Percentiles rank a stretch among this genome's conserved stretches.
These are phyloP conservation scores for Lepus americanus DNA, from an alignment of 2,113 vertebrate species.

Conservation along the genomic window DNA sequence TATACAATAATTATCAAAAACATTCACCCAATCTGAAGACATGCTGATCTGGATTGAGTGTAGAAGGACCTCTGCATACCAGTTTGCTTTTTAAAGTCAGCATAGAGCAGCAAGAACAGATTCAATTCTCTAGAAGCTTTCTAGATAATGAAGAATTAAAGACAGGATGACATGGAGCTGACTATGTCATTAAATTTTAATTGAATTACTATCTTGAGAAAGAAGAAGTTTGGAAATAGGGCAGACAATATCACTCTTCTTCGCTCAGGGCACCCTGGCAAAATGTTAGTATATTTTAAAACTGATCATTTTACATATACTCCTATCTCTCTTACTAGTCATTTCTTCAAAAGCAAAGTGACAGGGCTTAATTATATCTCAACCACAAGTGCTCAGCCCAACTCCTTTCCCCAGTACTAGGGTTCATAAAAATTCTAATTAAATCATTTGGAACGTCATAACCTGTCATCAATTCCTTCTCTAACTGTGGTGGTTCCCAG, in stretches of 20 bases:
- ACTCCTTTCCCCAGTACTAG: not conserved
- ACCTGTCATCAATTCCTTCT: not conserved
- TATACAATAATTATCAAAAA: too few species aligned
- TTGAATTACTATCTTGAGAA: slow-evolving; percentile 10
- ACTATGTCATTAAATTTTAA: not conserved
- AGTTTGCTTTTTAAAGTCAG: not conserved
- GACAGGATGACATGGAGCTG: not conserved
- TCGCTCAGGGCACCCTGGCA: not conserved
- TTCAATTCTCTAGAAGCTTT: slow-evolving; percentile 26
- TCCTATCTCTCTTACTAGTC: not conserved
- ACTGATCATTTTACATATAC: slow-evolving; percentile 23
- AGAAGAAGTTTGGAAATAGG: not conserved
- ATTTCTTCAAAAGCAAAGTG: slow-evolving; percentile 50
- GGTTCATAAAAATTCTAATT: slow-evolving; percentile 23
- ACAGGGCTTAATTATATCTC: not conserved
- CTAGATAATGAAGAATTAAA: slow-evolving; percentile 12
- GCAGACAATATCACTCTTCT: not conserved
- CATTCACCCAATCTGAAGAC: not conserved
- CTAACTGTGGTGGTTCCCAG: not conserved
- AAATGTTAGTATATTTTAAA: slow-evolving; percentile 29
- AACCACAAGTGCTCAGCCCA: not conserved
- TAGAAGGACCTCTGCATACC: not conserved
- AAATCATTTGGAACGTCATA: slow-evolving; percentile 11
- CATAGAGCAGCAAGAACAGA: not conserved
- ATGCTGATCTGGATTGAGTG: not conserved